Conservation (phyloP, 2,797 vertebrate genomes). For the Epinephelus malabaricus region DNA sequence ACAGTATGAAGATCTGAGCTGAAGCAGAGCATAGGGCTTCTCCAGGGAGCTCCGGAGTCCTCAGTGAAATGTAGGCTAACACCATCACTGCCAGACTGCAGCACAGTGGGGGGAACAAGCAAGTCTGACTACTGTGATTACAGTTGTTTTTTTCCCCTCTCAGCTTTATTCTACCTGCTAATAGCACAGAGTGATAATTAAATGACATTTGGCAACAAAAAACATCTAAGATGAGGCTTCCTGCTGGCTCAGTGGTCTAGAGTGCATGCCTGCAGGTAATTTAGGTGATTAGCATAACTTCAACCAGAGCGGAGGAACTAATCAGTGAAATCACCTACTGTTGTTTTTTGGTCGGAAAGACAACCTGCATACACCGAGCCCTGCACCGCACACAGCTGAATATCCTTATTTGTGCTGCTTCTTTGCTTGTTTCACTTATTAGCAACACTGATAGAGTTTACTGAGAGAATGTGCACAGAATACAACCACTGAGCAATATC, state of each 20-base stretch:
- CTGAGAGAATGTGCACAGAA: not conserved
- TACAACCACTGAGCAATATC: not conserved
- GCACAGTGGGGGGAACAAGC: conserved; percentile 7
- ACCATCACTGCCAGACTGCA: conserved; percentile 29
- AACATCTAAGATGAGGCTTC: conserved; percentile 39
- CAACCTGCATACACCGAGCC: not conserved
- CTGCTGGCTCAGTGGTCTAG: conserved; percentile 40
- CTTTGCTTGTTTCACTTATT: conserved; percentile 22
- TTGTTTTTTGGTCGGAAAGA: conserved; percentile 38
- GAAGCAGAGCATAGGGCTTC: conserved; percentile 26
- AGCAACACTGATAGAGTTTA: conserved; percentile 3
- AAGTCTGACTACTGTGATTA: conserved; percentile 35
- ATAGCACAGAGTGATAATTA: conserved; percentile 47
- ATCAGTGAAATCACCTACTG: conserved; percentile 59
- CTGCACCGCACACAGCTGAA: conserved; percentile 7
- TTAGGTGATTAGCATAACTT: conserved; percentile 60
- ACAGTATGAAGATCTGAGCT: conserved; percentile 33
- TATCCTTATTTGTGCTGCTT: conserved; percentile 22
- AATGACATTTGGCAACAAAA: conserved; percentile 34
- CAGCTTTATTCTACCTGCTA: conserved; percentile 31
- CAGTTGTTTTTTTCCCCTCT: not conserved
- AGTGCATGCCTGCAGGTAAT: conserved; percentile 36
- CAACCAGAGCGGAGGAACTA: conserved; percentile 45
- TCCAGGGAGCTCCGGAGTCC: conserved; percentile 31
- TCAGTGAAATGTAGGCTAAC: conserved; percentile 34